Percentiles rank a stretch among this genome's conserved stretches.
phyloP scores from a whole-genome alignment of 2,113 vertebrate species.

The Cynoglossus semilaevis region DNA sequence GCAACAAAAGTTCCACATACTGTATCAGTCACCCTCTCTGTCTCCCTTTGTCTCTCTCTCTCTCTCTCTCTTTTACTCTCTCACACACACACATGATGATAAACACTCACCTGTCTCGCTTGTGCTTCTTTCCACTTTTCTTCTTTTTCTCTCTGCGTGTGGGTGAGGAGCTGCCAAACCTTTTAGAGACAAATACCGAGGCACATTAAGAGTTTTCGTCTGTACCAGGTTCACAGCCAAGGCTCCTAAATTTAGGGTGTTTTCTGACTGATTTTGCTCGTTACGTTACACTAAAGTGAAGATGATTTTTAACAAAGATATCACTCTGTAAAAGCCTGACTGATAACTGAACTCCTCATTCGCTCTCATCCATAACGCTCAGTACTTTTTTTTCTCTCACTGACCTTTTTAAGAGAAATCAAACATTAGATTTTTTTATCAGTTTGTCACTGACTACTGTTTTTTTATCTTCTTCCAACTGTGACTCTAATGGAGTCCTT shows the following conservation, averaged over 20 bases:
- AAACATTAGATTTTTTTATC: slow-evolving; percentile 14
- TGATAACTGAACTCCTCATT: slow-evolving; percentile 2
- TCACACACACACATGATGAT: neutral
- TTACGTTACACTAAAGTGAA: neutral
- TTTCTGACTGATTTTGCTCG: neutral
- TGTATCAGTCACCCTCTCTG: too few relatives aligned
- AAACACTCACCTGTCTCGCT: slow-evolving; percentile 84
- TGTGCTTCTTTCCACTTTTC: slow-evolving; percentile 90
- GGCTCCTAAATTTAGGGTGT: neutral
- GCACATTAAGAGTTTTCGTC: neutral
- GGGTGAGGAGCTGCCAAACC: slow-evolving; percentile 89
- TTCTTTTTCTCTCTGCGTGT: slow-evolving; percentile 92
- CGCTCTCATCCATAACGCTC: slow-evolving; percentile 74
- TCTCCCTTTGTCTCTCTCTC: too few relatives aligned
- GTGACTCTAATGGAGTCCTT: slow-evolving; percentile 17
- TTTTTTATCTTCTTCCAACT: neutral
- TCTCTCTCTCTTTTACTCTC: neutral
- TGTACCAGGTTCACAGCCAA: slow-evolving; percentile 10
- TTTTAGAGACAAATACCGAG: slow-evolving; percentile 49
- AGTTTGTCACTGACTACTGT: slow-evolving; percentile 13
- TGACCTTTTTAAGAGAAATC: slow-evolving; percentile 41
- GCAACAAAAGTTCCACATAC: too few relatives aligned
- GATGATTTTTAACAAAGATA: neutral
- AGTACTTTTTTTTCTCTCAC: neutral
- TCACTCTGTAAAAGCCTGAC: slow-evolving; percentile 10